Conservation (phyloP, 2,888 invertebrate genomes). For the Baronia brevicornis region DNA sequence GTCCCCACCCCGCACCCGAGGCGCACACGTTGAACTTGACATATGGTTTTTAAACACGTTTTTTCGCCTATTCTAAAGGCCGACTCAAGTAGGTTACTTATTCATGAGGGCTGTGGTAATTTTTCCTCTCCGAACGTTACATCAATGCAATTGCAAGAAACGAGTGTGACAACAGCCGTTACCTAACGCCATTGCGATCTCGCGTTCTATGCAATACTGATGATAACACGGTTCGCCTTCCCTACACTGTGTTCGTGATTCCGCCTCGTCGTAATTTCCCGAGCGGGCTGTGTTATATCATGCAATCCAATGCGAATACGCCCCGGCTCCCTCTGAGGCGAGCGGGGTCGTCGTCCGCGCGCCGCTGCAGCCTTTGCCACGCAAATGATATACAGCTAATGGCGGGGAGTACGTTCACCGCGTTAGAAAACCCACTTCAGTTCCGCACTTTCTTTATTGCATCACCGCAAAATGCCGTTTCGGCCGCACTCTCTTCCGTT, state of each 20-base stretch:
- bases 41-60: conserved; percentile 55
- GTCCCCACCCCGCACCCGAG: conserved; percentile 47
- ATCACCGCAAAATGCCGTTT: conserved; percentile 64
- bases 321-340: conserved; percentile 38
- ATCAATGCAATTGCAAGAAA: conserved; percentile 53
- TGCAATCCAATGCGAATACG: conserved; percentile 53
- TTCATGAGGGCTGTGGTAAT: conserved; percentile 20
- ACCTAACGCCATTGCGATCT: conserved; percentile 57
- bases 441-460: conserved; percentile 75
- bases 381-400: conserved; percentile 65
- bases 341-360: conserved; percentile 36
- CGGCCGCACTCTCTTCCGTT: conserved; percentile 66
- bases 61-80: conserved; percentile 47
- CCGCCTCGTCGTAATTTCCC: conserved; percentile 43
- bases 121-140: conserved; percentile 36
- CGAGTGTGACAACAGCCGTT: conserved; percentile 65
- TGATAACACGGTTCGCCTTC: conserved; percentile 32
- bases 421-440: conserved; percentile 70
- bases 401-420: conserved; percentile 70
- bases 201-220: conserved; percentile 49
- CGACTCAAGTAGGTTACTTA: no score
- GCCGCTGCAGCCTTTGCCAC: conserved; percentile 31
- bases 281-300: conserved; percentile 45
- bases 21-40: conserved; percentile 68
- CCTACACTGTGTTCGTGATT: conserved; percentile 33